These are phyloP conservation scores for Carassius carassius DNA, from an alignment of 2,113 vertebrate species.

Conservation along the genomic window DNA sequence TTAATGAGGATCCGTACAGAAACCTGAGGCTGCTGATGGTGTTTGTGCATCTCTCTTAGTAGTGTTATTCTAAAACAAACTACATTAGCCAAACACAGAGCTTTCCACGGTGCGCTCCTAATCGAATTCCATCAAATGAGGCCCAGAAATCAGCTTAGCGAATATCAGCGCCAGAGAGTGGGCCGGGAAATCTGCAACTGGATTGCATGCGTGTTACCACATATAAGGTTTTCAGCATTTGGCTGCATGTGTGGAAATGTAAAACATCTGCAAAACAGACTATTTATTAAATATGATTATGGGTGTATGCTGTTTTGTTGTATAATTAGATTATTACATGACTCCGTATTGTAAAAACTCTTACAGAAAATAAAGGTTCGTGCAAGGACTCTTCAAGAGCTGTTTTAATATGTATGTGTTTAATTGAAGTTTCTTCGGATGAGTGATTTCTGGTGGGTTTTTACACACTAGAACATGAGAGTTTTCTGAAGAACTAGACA, in stretches of 20 bases:
- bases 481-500: neutral
- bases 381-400: neutral
- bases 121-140: slow-evolving; percentile 7
- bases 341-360: neutral
- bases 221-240: neutral
- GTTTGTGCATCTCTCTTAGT: slow-evolving; percentile 17
- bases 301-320: neutral
- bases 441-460: neutral
- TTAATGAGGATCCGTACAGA: slow-evolving; percentile 10
- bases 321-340: neutral
- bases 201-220: neutral
- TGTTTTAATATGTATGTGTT: neutral
- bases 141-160: neutral
- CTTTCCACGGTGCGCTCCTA: neutral
- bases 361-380: neutral
- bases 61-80: slow-evolving; percentile 9
- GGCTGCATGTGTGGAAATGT: neutral
- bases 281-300: neutral
- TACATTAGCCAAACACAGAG: slow-evolving; percentile 18
- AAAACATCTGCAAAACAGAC: slow-evolving; percentile 3
- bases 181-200: neutral
- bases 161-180: slow-evolving; percentile 13
- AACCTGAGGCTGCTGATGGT: slow-evolving; percentile 15
- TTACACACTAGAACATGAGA: neutral
- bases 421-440: neutral